Conservation (phyloP, 2,888 invertebrate species). For the Aricia artaxerxes region DNA sequence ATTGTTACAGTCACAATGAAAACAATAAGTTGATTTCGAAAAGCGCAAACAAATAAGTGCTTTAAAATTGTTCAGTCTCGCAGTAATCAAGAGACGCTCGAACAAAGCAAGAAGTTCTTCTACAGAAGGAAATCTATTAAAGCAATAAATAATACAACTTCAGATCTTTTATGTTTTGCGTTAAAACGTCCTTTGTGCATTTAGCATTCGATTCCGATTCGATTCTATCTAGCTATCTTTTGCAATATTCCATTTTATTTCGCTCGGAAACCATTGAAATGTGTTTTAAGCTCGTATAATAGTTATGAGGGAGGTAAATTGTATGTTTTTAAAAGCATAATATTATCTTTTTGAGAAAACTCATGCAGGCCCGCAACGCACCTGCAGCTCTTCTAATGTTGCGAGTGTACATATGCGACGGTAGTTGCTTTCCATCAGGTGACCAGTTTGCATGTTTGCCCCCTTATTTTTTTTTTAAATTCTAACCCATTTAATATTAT, state of each 20-base stretch:
- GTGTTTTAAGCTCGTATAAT: too few relatives aligned
- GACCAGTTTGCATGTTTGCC: too few relatives aligned
- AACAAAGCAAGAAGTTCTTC: neutral
- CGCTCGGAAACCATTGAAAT: too few relatives aligned
- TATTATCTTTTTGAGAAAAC: too few relatives aligned
- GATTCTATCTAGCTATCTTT: neutral
- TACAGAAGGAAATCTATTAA: slow-evolving; percentile 2
- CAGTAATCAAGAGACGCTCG: neutral
- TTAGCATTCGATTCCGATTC: neutral
- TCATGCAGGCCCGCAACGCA: too few relatives aligned
- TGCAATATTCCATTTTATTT: neutral
- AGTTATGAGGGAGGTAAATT: too few relatives aligned
- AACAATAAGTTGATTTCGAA: neutral
- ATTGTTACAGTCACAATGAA: neutral
- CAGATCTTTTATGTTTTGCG: neutral
- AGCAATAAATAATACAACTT: slow-evolving; percentile 6
- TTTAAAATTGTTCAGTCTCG: neutral
- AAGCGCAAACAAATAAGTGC: slow-evolving; percentile 16
- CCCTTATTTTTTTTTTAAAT: too few relatives aligned
- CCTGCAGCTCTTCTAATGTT: too few relatives aligned
- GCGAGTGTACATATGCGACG: too few relatives aligned
- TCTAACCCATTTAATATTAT: too few relatives aligned
- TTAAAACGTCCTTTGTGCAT: neutral
- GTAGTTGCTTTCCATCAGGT: too few relatives aligned
- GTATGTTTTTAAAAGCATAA: too few relatives aligned